A percentile compares a stretch with the other conserved stretches of the same genome.
Evolutionary conservation across 2,888 invertebrate species (phyloP).

Genomic region (Drosophila quinaria): DNA sequence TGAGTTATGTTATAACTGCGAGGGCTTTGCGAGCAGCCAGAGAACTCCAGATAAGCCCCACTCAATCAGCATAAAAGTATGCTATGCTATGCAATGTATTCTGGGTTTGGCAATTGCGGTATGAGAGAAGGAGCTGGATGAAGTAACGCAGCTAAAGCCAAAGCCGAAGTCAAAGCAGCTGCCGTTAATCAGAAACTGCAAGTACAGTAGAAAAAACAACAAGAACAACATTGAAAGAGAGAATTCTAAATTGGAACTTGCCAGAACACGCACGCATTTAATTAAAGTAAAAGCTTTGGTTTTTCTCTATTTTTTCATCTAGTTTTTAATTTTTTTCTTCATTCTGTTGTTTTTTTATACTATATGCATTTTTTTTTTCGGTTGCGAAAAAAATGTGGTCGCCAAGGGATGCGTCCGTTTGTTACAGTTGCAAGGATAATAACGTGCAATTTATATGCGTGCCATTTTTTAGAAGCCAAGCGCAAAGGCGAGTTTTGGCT

Average conservation of each 20-base stretch:
- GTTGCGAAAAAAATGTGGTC: conserved; percentile 46
- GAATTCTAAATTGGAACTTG: conserved; percentile 68
- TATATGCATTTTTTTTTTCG: conserved; percentile 20
- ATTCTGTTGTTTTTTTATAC: conserved; percentile 24
- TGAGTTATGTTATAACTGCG: conserved; percentile 71
- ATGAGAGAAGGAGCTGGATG: not conserved
- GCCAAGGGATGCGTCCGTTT: conserved; percentile 60
- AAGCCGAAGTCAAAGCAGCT: conserved; percentile 45
- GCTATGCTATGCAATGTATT: conserved; percentile 55
- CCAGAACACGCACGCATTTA: conserved; percentile 75
- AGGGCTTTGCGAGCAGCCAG: conserved; percentile 49
- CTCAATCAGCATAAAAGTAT: conserved; percentile 78
- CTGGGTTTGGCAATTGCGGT: not conserved
- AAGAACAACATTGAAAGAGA: conserved; percentile 28
- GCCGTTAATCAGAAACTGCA: conserved; percentile 73
- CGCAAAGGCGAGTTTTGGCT: conserved; percentile 8
- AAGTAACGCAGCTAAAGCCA: conserved; percentile 10
- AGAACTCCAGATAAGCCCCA: conserved; percentile 69
- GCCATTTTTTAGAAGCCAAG: conserved; percentile 42
- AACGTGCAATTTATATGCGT: conserved; percentile 75
- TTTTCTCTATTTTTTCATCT: conserved; percentile 30
- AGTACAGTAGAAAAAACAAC: conserved; percentile 9
- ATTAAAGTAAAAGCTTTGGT: conserved; percentile 77
- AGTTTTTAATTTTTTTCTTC: conserved; percentile 20
- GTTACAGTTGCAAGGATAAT: conserved; percentile 56